These are phyloP conservation scores for Leucosticte australis DNA, from an alignment of 2,113 vertebrate species.

Conservation along the genomic window DNA sequence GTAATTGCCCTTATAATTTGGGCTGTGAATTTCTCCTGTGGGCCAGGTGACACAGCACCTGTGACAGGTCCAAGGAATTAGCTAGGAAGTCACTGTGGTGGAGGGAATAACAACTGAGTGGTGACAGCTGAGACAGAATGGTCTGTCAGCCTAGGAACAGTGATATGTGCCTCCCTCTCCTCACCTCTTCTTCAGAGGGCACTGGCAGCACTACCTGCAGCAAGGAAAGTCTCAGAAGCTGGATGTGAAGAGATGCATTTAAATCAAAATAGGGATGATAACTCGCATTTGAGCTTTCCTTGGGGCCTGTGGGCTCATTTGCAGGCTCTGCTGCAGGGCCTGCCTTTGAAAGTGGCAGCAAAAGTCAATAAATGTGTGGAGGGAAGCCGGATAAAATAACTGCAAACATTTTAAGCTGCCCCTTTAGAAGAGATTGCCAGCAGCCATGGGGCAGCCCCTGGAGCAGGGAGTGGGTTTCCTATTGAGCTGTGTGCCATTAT, in stretches of 20 bases:
- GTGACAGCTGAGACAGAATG: background rate
- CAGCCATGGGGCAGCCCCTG: background rate
- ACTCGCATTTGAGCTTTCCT: accelerated
- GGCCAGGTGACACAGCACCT: background rate
- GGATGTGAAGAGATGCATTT: background rate
- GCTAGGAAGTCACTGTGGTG: background rate
- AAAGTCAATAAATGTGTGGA: background rate
- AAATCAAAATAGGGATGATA: background rate
- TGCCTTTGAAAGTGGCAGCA: background rate
- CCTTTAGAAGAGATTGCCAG: background rate
- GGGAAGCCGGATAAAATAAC: background rate
- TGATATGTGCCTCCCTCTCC: background rate
- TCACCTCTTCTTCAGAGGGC: background rate
- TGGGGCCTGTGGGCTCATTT: background rate
- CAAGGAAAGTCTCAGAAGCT: background rate
- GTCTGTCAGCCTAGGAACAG: background rate
- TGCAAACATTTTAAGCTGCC: background rate
- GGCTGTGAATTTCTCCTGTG: background rate
- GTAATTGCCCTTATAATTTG: background rate
- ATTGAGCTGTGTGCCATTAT: background rate
- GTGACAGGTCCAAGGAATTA: background rate
- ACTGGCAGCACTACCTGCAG: background rate
- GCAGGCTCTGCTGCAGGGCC: background rate
- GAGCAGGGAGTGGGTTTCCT: conserved; percentile 16
- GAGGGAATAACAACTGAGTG: background rate